Percentiles rank a stretch among this genome's conserved stretches.
phyloP scores from a whole-genome alignment of 2,888 invertebrate genomes.

The Aleiodes alternator region DNA sequence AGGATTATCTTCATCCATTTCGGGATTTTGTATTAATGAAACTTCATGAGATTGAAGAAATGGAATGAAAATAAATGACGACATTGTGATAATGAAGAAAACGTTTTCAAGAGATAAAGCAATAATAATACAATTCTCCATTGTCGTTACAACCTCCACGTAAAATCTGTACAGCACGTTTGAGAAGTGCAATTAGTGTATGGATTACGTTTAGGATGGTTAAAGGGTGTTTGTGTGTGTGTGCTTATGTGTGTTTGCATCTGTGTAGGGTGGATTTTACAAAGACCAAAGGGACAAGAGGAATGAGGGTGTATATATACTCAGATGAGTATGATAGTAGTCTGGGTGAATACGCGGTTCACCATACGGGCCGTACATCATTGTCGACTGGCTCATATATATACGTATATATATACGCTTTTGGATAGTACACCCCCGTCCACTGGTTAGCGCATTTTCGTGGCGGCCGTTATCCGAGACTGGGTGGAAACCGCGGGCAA shows the following conservation, averaged over 20 bases:
- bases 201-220: slow-evolving; percentile 8
- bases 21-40: slow-evolving; percentile 15
- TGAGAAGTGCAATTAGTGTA: slow-evolving; percentile 35
- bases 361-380: slow-evolving; percentile 69
- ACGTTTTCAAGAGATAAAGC: neutral
- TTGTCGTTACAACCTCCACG: slow-evolving; percentile 19
- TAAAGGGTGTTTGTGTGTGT: neutral
- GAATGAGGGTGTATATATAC: slow-evolving; percentile 9
- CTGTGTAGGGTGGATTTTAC: neutral
- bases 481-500: slow-evolving; percentile 34
- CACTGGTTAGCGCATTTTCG: slow-evolving; percentile 28
- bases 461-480: slow-evolving; percentile 41
- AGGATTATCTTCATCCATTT: neutral
- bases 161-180: slow-evolving; percentile 26
- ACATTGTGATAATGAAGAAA: slow-evolving; percentile 13
- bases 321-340: slow-evolving; percentile 51
- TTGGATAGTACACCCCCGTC: slow-evolving; percentile 11
- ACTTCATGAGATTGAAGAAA: slow-evolving; percentile 23
- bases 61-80: slow-evolving; percentile 9
- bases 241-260: neutral
- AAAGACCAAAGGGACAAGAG: neutral
- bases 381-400: slow-evolving; percentile 54
- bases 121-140: slow-evolving; percentile 13
- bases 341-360: slow-evolving; percentile 62
- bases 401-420: neutral